Conservation (phyloP, 2,797 vertebrate species). For the Girardinus metallicus region DNA sequence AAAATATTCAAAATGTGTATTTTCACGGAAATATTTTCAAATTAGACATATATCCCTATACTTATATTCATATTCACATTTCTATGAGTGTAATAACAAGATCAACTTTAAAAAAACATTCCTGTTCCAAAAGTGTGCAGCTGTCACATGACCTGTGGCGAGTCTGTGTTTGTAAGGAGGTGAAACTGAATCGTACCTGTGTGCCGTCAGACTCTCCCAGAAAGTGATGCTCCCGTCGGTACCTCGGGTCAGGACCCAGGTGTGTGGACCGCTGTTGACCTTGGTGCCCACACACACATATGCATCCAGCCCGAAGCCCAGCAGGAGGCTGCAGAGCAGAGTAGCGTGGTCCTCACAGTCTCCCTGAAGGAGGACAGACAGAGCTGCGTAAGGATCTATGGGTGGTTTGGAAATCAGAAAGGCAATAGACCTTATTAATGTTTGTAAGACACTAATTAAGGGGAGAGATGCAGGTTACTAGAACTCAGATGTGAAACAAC, state of each 20-base stretch:
- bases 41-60: neutral
- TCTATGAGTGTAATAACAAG: neutral
- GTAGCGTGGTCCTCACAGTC: constrained; percentile 97
- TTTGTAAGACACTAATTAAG: neutral
- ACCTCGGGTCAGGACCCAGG: constrained; percentile 95
- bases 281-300: constrained; percentile 97
- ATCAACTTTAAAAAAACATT: too few species aligned
- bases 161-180: neutral
- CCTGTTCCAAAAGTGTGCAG: neutral
- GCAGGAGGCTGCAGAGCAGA: constrained; percentile 93
- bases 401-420: neutral
- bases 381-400: neutral
- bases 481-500: neutral
- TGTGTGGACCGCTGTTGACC: constrained; percentile 87
- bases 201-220: constrained; percentile 96
- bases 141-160: neutral
- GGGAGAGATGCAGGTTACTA: neutral
- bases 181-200: constrained; percentile 79
- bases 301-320: constrained; percentile 94
- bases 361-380: constrained; percentile 79
- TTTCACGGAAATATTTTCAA: neutral
- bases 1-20: neutral
- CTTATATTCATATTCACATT: neutral
- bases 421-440: neutral
- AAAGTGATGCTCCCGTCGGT: constrained; percentile 91